phyloP scores from a whole-genome alignment of 2,888 invertebrate species.

The Acleris holmiana region DNA sequence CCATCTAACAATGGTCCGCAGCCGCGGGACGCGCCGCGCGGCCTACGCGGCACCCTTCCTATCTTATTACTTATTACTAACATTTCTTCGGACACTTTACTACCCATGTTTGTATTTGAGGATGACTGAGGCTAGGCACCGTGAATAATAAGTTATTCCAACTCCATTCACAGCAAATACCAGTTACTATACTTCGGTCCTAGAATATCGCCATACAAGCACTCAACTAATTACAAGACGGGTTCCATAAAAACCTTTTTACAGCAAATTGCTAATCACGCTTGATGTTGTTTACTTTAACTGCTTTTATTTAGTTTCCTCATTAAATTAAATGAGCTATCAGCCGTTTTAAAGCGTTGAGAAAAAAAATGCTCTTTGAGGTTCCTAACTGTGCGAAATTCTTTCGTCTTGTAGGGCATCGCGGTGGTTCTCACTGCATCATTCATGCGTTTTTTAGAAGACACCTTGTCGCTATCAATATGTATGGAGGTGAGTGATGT shows the following conservation, averaged over 20 bases:
- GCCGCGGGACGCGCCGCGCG: slow-evolving; percentile 55
- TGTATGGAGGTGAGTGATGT: slow-evolving; percentile 73
- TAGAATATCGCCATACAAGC: slow-evolving; percentile 1
- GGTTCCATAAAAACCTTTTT: slow-evolving; percentile 1
- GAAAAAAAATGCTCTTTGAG: slow-evolving; percentile 73
- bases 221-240: slow-evolving; percentile 9
- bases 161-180: slow-evolving; percentile 6
- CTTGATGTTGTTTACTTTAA: slow-evolving; percentile 25
- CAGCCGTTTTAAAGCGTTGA: slow-evolving; percentile 64
- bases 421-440: slow-evolving; percentile 78
- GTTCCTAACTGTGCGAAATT: slow-evolving; percentile 74
- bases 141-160: slow-evolving; percentile 17
- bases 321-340: slow-evolving; percentile 81
- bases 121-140: slow-evolving; percentile 42
- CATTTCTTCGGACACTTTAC: slow-evolving; percentile 76
- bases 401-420: slow-evolving; percentile 74
- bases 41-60: slow-evolving; percentile 64
- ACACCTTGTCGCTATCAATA: slow-evolving; percentile 80
- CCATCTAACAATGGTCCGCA: slow-evolving; percentile 67
- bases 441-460: slow-evolving; percentile 79
- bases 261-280: slow-evolving; percentile 10
- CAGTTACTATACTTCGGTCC: neutral
- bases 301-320: slow-evolving; percentile 53
- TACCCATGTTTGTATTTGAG: slow-evolving; percentile 68
- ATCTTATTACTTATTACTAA: slow-evolving; percentile 77